These are phyloP conservation scores for Latrodectus elegans DNA, from an alignment of 2,888 invertebrate genomes.

Conservation along the genomic window DNA sequence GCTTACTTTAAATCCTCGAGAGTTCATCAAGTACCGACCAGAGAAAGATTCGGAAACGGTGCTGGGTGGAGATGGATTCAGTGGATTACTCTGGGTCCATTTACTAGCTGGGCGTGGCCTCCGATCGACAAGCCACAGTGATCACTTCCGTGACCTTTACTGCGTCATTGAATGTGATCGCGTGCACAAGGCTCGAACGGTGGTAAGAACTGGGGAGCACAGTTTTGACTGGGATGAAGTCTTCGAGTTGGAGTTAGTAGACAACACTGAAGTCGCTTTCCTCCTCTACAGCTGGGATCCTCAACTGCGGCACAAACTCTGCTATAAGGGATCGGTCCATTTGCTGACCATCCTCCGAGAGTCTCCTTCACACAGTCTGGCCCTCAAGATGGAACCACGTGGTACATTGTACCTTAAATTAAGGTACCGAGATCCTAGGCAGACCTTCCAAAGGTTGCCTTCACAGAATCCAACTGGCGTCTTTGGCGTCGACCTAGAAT, in stretches of 20 bases:
- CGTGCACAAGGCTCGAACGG: slow-evolving; percentile 96
- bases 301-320: slow-evolving; percentile 95
- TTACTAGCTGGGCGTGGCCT: slow-evolving; percentile 90
- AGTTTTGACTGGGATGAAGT: slow-evolving; percentile 99
- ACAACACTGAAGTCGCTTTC: slow-evolving; percentile 94
- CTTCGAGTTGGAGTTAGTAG: slow-evolving; percentile 96
- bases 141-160: slow-evolving; percentile 85
- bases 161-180: slow-evolving; percentile 98
- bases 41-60: slow-evolving; percentile 69
- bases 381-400: slow-evolving; percentile 90
- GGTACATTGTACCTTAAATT: slow-evolving; percentile 92
- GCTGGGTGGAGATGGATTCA: slow-evolving; percentile 79
- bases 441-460: slow-evolving; percentile 84
- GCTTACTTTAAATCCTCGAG: slow-evolving; percentile 75
- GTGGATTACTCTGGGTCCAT: slow-evolving; percentile 93
- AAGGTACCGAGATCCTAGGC: slow-evolving; percentile 90
- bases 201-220: slow-evolving; percentile 92
- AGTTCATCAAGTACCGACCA: slow-evolving; percentile 86
- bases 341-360: slow-evolving; percentile 69
- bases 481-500: slow-evolving; percentile 79
- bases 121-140: slow-evolving; percentile 71
- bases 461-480: slow-evolving; percentile 73
- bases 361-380: slow-evolving; percentile 78
- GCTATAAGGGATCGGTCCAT: slow-evolving; percentile 88
- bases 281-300: slow-evolving; percentile 99